These are phyloP conservation scores for Pedionomus torquatus DNA, from an alignment of 2,113 vertebrate species.

Conservation along the genomic window DNA sequence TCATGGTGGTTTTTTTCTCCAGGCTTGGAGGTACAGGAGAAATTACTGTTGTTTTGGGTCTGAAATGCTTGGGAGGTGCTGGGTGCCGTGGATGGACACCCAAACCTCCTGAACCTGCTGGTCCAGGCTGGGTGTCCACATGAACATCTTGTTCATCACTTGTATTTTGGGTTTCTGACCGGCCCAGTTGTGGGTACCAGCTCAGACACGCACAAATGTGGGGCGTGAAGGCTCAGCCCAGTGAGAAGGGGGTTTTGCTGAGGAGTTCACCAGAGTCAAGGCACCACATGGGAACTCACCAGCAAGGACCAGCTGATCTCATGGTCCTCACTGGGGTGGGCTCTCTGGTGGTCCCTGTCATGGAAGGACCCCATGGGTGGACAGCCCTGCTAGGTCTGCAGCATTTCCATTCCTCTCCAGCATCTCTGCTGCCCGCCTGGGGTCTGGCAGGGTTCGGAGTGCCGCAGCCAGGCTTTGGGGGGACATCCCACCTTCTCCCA, in stretches of 20 bases:
- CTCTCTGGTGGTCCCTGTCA: background rate
- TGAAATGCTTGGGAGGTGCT: background rate
- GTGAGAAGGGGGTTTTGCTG: accelerated
- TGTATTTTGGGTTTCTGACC: accelerated
- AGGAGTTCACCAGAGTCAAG: background rate
- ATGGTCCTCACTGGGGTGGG: background rate
- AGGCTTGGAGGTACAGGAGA: background rate
- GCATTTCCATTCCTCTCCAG: background rate
- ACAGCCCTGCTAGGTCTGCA: background rate
- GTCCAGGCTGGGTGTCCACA: background rate
- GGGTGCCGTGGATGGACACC: background rate
- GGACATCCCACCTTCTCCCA: background rate
- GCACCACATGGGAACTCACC: background rate
- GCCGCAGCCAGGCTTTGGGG: background rate
- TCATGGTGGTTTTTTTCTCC: accelerated
- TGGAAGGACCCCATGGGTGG: background rate
- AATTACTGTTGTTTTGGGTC: background rate
- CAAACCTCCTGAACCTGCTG: background rate
- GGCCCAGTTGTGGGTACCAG: background rate
- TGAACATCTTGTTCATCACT: accelerated
- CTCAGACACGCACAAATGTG: accelerated
- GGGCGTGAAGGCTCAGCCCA: background rate
- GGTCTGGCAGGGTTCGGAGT: background rate
- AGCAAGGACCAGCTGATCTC: background rate
- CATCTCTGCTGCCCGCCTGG: background rate